Base-by-base conservation (phyloP, 2,888 invertebrate genomes). In the Dolomedes plantarius region DNA sequence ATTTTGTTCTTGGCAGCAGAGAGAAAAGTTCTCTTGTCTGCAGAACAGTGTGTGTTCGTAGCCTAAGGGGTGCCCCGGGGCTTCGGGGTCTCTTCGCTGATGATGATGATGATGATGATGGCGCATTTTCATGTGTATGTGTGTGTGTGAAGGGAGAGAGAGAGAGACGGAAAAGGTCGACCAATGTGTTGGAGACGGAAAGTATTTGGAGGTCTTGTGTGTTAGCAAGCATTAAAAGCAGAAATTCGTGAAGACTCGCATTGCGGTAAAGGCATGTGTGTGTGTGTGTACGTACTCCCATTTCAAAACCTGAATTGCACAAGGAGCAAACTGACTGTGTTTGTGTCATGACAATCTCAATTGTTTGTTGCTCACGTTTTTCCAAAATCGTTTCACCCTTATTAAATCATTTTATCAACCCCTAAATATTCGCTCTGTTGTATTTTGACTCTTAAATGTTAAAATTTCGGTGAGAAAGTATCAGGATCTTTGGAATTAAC, bases 31-130 rank as follows among this genome's bases (percentile, higher is more conserved):
- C 46, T 23, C 27, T 13, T 13, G 65, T 28, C n/a, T 27, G 39
- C 16, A 39, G 41, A 28, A 27, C 68, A 19, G 27, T 72, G 65
- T 32, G 46, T 36, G 28, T 56, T 46, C 13, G 64, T 72, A 29
- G 36, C 41, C 23, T 64, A 71, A 16, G 50, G 39, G 31, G 13
- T 65, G 78, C 46, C 64, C 79, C 46, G 50, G 41, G 72, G 73
- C 79, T 72, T 67, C 74, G 46, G 39, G 74, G 74, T 74, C 81
- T 56, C 62, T 11, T n/a, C 31, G n/a, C 64, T 64, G 65, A 64
- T 80, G 79, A 79, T 72, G 77, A 78, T 78, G 78, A 71, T 78
- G 76, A 73, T 73, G 75, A 75, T 65, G 77, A 50, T 39, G 23
- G 19, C 29, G 29, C 67, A 50, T 39, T 36, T 11, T 19, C 56